Conservation (phyloP, 2,113 vertebrate species). For the Thymallus thymallus region DNA sequence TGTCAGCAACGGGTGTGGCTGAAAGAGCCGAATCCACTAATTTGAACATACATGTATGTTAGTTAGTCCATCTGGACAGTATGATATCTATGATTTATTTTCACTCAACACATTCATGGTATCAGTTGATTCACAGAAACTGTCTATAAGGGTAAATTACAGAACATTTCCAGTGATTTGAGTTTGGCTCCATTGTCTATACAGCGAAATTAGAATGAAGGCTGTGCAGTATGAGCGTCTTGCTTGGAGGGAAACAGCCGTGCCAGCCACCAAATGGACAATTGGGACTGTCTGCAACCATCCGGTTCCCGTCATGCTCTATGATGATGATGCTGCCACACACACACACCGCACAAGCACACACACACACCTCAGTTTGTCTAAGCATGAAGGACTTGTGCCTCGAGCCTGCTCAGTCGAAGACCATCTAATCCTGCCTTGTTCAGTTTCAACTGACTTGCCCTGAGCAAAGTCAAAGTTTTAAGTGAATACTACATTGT, state of each 20-base stretch:
- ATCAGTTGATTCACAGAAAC: constrained; percentile 1
- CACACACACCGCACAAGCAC: background rate
- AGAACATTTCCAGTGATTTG: background rate
- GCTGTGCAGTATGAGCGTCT: background rate
- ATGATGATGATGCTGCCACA: constrained; percentile 7
- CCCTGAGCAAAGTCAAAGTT: background rate
- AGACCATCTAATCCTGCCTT: constrained; percentile 26
- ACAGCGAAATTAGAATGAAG: background rate
- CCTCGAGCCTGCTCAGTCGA: constrained; percentile 21
- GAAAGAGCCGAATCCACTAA: no score
- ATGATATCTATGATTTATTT: constrained; percentile 19
- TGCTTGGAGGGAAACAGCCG: constrained; percentile 8
- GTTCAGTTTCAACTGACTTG: constrained; percentile 1
- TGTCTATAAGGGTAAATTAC: background rate
- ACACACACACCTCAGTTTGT: constrained; percentile 14
- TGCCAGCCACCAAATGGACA: background rate
- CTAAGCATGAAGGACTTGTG: constrained; percentile 8
- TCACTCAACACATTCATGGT: background rate
- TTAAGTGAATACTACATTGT: constrained; percentile 5
- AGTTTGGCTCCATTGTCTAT: background rate
- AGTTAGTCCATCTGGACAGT: background rate
- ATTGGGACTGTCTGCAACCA: constrained; percentile 9
- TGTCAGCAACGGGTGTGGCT: no score
- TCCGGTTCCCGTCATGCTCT: constrained; percentile 1
- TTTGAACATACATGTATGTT: no score